Evolutionary conservation across 1,140 invertebrate genomes (phyloP).

Genomic region (Vanessa atalanta): DNA sequence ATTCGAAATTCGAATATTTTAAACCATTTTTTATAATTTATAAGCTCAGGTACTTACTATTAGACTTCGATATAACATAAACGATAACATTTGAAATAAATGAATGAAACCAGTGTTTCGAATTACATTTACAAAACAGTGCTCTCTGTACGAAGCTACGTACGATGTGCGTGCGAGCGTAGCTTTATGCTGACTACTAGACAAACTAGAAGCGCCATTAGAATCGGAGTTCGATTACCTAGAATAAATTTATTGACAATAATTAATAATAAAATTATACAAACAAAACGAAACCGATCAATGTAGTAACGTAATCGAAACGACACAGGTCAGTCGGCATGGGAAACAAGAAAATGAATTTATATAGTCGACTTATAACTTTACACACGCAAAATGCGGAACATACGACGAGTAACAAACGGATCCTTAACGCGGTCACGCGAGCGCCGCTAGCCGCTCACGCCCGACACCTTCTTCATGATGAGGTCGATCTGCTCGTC

Average conservation of each 20-base stretch:
- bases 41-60: constrained; percentile 57
- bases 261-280: constrained; percentile 5
- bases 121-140: neutral
- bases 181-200: neutral
- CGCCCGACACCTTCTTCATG: constrained; percentile 80
- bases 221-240: neutral
- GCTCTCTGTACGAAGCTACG: neutral
- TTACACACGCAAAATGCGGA: too few species aligned
- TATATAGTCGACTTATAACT: too few species aligned
- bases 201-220: neutral
- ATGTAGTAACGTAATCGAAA: neutral
- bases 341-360: too few species aligned
- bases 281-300: constrained; percentile 10
- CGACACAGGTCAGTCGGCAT: neutral
- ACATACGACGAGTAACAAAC: too few species aligned
- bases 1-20: neutral
- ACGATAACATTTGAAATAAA: neutral
- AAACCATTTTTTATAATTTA: constrained; percentile 12
- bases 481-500: constrained; percentile 90
- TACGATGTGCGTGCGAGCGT: neutral
- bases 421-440: neutral
- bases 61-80: constrained; percentile 11
- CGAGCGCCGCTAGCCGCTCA: constrained; percentile 15
- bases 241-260: neutral
- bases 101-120: neutral